Evolutionary conservation across 2,888 invertebrate species (phyloP).

Genomic region (Mythimna impura): DNA sequence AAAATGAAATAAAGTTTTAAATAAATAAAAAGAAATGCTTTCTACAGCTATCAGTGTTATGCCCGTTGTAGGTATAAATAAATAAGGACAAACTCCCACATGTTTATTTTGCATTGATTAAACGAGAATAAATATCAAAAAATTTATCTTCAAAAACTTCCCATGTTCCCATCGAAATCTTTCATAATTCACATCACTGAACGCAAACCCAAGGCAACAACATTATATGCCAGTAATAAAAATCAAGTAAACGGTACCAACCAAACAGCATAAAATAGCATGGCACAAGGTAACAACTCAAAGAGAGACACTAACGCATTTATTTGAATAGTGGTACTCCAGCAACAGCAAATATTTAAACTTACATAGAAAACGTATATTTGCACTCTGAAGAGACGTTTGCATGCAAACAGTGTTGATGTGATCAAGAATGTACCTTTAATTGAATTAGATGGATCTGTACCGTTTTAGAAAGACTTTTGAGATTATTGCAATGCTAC

Average conservation of each 20-base stretch:
- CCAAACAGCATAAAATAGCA: constrained; percentile 70
- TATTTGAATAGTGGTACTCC: constrained; percentile 80
- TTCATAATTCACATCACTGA: constrained; percentile 11
- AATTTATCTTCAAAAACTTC: constrained; percentile 2
- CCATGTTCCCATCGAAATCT: not conserved
- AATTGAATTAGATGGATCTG: constrained; percentile 64
- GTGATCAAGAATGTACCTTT: constrained; percentile 71
- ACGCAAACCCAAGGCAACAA: too few species aligned
- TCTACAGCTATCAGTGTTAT: not conserved
- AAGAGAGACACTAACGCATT: constrained; percentile 77
- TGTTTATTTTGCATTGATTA: not conserved
- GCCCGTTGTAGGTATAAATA: not conserved
- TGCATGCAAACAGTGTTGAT: constrained; percentile 74
- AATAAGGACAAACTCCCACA: not conserved
- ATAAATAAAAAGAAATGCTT: not conserved
- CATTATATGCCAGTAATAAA: constrained; percentile 60
- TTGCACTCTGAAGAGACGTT: constrained; percentile 71
- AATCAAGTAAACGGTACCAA: constrained; percentile 66
- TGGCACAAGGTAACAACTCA: constrained; percentile 69
- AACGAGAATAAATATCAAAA: not conserved
- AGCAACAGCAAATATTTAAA: constrained; percentile 81
- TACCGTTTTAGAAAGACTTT: constrained; percentile 43
- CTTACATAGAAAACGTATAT: constrained; percentile 80
- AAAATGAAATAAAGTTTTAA: too few species aligned
- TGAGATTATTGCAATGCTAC: constrained; percentile 11